A percentile compares a stretch with the other conserved stretches of the same genome.
Evolutionary conservation across 2,888 invertebrate species (phyloP).

Genomic region (Latheticus oryzae): DNA sequence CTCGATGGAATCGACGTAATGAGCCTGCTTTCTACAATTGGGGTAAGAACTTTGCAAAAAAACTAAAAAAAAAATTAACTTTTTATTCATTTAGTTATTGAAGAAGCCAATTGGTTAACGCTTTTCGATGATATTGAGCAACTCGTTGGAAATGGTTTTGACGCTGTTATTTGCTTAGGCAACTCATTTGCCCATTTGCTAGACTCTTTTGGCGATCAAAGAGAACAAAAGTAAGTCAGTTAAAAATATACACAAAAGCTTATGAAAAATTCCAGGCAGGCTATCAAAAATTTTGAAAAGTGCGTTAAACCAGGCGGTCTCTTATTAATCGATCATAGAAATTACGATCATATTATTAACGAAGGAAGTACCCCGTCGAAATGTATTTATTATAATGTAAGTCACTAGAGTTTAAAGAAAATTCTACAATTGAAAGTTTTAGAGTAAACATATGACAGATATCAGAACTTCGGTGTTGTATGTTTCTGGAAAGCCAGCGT

Average conservation of each 20-base stretch:
- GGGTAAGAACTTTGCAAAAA: slow-evolving; percentile 71
- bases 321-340: slow-evolving; percentile 88
- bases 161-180: slow-evolving; percentile 90
- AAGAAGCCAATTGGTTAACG: slow-evolving; percentile 92
- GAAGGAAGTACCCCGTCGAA: slow-evolving; percentile 82
- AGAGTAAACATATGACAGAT: slow-evolving; percentile 76
- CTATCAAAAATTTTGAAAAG: slow-evolving; percentile 82
- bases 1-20: slow-evolving; percentile 85
- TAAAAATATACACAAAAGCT: too few relatives aligned
- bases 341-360: slow-evolving; percentile 85
- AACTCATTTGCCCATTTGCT: slow-evolving; percentile 92
- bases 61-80: too few relatives aligned
- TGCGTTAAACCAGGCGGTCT: slow-evolving; percentile 89
- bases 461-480: slow-evolving; percentile 88
- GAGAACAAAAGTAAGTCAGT: slow-evolving; percentile 74
- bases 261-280: slow-evolving; percentile 67
- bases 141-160: slow-evolving; percentile 76
- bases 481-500: slow-evolving; percentile 79
- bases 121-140: slow-evolving; percentile 79
- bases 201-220: slow-evolving; percentile 82
- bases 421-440: slow-evolving; percentile 16
- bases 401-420: slow-evolving; percentile 57
- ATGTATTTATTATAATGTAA: slow-evolving; percentile 91
- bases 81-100: slow-evolving; percentile 74
- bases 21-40: slow-evolving; percentile 84